Conservation (phyloP, 2,888 invertebrate species). For the Dynastes tityus region DNA sequence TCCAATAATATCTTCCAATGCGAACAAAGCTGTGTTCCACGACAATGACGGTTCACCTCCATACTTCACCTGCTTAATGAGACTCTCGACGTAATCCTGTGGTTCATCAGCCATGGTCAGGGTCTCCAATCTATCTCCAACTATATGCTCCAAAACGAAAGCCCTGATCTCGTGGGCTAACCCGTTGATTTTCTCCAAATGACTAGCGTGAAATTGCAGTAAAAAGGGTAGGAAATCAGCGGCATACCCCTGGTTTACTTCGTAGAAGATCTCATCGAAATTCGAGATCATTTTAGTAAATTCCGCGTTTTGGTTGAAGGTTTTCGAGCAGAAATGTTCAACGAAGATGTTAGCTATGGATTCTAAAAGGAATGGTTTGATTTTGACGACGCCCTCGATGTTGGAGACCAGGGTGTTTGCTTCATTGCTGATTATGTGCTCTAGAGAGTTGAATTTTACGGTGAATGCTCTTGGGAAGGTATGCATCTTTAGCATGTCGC, state of each 20-base stretch:
- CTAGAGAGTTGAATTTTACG: conserved; percentile 72
- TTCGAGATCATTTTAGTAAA: conserved; percentile 73
- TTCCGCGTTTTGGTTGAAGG: conserved; percentile 69
- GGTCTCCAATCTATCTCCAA: conserved; percentile 70
- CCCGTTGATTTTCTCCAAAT: conserved; percentile 71
- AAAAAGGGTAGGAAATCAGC: conserved; percentile 79
- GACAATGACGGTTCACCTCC: conserved; percentile 68
- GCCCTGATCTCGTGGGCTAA: conserved; percentile 73
- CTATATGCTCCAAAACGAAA: conserved; percentile 73
- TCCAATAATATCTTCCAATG: conserved; percentile 71
- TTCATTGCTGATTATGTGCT: conserved; percentile 71
- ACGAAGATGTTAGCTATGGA: conserved; percentile 77
- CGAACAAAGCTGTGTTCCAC: conserved; percentile 73
- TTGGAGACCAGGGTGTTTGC: conserved; percentile 64
- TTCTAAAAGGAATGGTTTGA: conserved; percentile 72
- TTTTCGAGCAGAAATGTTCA: conserved; percentile 75
- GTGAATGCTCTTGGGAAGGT: conserved; percentile 76
- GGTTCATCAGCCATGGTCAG: conserved; percentile 64
- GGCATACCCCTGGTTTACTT: conserved; percentile 79
- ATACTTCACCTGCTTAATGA: conserved; percentile 73
- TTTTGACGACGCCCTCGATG: conserved; percentile 58
- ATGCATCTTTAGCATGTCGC: conserved; percentile 75
- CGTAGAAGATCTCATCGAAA: conserved; percentile 79
- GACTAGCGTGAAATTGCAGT: conserved; percentile 72
- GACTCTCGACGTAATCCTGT: conserved; percentile 75